phyloP scores from a whole-genome alignment of 1,140 invertebrate genomes.

The Lepidurus couesii region DNA sequence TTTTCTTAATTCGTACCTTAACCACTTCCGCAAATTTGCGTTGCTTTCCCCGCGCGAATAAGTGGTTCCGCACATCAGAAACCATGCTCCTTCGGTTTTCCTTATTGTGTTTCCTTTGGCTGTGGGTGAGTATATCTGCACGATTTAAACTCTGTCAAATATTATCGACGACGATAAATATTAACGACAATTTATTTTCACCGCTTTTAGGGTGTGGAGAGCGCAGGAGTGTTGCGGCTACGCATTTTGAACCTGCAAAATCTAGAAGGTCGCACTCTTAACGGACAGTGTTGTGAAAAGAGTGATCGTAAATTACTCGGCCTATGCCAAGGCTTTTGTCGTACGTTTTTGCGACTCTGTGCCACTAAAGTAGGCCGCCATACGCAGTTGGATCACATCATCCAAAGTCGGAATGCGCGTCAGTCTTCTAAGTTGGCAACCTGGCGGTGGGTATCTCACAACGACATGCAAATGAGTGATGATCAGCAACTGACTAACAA shows the following conservation, averaged over 20 bases:
- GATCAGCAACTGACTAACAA: neutral
- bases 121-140: neutral
- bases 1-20: too few relatives aligned
- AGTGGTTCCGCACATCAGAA: too few relatives aligned
- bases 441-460: neutral
- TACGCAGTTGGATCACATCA: neutral
- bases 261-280: neutral
- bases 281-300: conserved; percentile 4
- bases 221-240: neutral
- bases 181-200: neutral
- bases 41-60: too few relatives aligned
- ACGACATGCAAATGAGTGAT: neutral
- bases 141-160: too few relatives aligned
- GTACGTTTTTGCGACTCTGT: neutral
- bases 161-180: neutral
- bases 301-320: neutral
- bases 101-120: neutral
- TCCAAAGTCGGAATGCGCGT: neutral
- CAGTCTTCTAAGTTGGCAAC: neutral
- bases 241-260: neutral
- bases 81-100: too few relatives aligned
- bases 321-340: neutral
- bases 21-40: too few relatives aligned
- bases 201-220: neutral
- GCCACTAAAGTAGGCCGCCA: neutral